Evolutionary conservation across 2,888 invertebrate genomes (phyloP).

Genomic region (Epiblema foenella): DNA sequence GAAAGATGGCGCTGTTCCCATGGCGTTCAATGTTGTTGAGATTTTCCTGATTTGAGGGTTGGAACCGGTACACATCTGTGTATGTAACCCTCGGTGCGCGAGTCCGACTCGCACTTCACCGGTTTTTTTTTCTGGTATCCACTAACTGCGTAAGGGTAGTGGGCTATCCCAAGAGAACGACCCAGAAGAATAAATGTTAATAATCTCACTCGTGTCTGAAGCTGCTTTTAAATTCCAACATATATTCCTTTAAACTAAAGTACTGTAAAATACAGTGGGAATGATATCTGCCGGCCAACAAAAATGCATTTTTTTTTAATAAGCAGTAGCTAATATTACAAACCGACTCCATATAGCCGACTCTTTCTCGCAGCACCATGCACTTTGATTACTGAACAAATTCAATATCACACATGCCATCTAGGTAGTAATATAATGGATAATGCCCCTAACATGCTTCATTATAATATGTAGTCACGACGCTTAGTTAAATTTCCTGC

Average conservation of each 20-base stretch:
- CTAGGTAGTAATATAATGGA: background rate
- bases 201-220: background rate
- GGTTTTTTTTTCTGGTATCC: too few species aligned
- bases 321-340: too few species aligned
- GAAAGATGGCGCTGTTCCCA: too few species aligned
- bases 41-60: too few species aligned
- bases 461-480: conserved; percentile 20
- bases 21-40: too few species aligned
- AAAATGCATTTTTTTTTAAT: too few species aligned
- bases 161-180: background rate
- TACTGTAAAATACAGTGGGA: background rate
- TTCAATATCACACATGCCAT: conserved; percentile 10
- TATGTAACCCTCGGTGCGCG: too few species aligned
- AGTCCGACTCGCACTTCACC: too few species aligned
- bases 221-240: too few species aligned
- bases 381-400: background rate
- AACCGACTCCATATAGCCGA: too few species aligned
- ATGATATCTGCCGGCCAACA: background rate
- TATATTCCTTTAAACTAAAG: background rate
- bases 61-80: too few species aligned
- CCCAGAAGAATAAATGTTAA: background rate
- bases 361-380: background rate
- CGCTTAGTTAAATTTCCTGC: conserved; percentile 20
- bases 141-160: background rate
- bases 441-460: conserved; percentile 10